These are phyloP conservation scores for Sanderia malayensis DNA, from an alignment of 30 jellyfish, hydroid and myxozoan species.

Conservation along the genomic window DNA sequence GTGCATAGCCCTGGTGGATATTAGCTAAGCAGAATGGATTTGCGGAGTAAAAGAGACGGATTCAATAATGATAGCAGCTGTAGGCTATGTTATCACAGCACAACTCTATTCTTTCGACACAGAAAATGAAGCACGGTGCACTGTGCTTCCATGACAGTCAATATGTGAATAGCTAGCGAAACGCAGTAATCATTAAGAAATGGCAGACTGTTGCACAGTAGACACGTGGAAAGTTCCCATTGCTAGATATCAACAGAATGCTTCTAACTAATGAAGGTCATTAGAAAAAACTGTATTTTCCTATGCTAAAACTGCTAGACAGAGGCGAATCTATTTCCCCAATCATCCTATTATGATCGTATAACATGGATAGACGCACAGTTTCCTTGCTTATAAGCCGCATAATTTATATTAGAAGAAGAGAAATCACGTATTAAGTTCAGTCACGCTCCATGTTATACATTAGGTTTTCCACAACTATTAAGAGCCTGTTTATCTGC, in stretches of 20 bases:
- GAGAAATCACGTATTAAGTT: too few species aligned
- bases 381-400: too few species aligned
- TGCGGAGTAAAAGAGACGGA: too few species aligned
- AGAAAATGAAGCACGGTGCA: slow-evolving; percentile 29
- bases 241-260: slow-evolving; percentile 40
- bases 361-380: too few species aligned
- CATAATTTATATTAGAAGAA: too few species aligned
- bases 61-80: slow-evolving; percentile 51
- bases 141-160: slow-evolving; percentile 63
- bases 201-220: slow-evolving; percentile 32
- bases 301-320: slow-evolving; percentile 9
- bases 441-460: too few species aligned
- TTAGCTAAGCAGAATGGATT: too few species aligned
- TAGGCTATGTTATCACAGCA: slow-evolving; percentile 43
- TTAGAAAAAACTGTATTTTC: slow-evolving; percentile 44
- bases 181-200: slow-evolving; percentile 43
- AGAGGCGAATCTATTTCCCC: slow-evolving; percentile 13
- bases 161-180: slow-evolving; percentile 28
- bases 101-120: slow-evolving; percentile 34
- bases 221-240: slow-evolving; percentile 63
- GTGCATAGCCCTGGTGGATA: too few species aligned
- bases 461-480: too few species aligned
- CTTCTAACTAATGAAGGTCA: slow-evolving; percentile 58
- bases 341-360: too few species aligned
- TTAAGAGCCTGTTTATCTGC: too few species aligned